phyloP scores from a whole-genome alignment of 2,888 invertebrate genomes.

The Nymphalis c-album region DNA sequence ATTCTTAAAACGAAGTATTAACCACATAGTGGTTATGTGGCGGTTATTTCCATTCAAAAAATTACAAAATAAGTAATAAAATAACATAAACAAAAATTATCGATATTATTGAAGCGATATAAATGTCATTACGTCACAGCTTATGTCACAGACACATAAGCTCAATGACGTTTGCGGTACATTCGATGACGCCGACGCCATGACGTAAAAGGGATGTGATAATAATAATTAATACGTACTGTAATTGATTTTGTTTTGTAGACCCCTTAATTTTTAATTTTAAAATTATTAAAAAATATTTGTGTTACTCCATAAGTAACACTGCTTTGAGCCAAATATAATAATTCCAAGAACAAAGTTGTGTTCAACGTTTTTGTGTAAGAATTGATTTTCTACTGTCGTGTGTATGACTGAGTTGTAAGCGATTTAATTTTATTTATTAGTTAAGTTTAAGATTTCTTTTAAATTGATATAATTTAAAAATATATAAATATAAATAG shows the following conservation, averaged over 20 bases:
- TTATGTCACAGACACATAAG: slow-evolving; percentile 29
- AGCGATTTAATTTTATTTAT: no score
- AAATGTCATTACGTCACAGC: slow-evolving; percentile 30
- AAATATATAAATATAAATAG: no score
- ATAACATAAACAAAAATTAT: slow-evolving; percentile 7
- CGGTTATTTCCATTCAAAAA: slow-evolving; percentile 24
- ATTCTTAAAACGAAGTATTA: not conserved
- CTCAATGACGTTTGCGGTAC: slow-evolving; percentile 34
- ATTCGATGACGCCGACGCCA: slow-evolving; percentile 17
- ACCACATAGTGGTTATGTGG: not conserved
- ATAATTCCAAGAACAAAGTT: no score
- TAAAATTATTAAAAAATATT: not conserved
- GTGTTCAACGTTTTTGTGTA: no score
- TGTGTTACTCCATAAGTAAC: no score
- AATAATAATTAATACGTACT: not conserved
- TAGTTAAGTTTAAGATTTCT: no score
- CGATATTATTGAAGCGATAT: slow-evolving; percentile 12
- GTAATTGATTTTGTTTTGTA: not conserved
- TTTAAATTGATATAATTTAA: no score
- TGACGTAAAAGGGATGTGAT: slow-evolving; percentile 21
- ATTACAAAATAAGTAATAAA: slow-evolving; percentile 2
- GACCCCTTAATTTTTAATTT: slow-evolving; percentile 17
- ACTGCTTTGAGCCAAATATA: no score
- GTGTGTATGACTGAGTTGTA: no score
- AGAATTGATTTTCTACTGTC: no score